phyloP scores from a whole-genome alignment of 2,113 vertebrate species.

The Marcusenius ussheri region DNA sequence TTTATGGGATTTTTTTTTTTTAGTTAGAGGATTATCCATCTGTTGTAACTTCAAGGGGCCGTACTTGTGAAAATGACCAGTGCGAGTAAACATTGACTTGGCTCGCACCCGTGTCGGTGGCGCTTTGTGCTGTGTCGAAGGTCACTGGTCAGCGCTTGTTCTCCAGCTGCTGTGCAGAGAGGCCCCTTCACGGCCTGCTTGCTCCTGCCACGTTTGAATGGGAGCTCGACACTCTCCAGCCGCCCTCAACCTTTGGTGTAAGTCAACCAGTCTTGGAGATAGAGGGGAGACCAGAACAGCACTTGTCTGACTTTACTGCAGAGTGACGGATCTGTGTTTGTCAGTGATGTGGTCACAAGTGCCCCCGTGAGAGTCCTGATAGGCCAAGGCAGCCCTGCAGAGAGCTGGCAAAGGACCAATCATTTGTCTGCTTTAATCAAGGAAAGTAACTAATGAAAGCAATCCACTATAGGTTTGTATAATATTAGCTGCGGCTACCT shows the following conservation, averaged over 20 bases:
- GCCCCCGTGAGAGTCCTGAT: background rate
- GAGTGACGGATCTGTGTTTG: background rate
- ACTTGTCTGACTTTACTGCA: background rate
- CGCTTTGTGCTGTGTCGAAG: background rate
- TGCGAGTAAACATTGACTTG: background rate
- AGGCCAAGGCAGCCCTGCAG: background rate
- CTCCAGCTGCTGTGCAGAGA: background rate
- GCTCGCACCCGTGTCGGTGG: background rate
- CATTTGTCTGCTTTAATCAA: background rate
- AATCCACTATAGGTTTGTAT: background rate
- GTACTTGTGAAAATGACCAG: background rate
- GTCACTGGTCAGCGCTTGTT: background rate
- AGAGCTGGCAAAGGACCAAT: background rate
- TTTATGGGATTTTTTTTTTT: background rate
- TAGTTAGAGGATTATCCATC: background rate
- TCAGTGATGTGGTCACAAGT: background rate
- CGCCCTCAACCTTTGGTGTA: background rate
- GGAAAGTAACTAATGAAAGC: background rate
- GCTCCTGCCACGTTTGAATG: background rate
- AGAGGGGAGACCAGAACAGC: background rate
- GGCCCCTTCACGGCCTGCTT: background rate
- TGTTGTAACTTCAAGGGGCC: background rate
- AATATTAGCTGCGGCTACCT: background rate
- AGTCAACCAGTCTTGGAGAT: background rate
- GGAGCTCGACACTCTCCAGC: background rate